Evolutionary conservation across 2,113 vertebrate species (phyloP).

Genomic region (Galeopterus variegatus): DNA sequence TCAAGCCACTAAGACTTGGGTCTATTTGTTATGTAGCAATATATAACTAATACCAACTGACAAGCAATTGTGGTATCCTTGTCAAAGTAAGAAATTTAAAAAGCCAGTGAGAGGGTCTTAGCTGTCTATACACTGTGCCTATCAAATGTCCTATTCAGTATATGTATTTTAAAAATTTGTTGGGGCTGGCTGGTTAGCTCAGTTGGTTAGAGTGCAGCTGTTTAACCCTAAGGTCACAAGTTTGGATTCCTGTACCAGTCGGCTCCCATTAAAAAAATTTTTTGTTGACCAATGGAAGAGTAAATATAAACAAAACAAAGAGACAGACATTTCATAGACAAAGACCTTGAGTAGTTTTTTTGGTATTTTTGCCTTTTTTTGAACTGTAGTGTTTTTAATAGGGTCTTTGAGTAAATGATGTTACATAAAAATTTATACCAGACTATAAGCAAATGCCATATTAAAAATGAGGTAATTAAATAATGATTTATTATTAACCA

Average conservation of each 20-base stretch:
- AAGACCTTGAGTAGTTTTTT: background rate
- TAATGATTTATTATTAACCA: background rate
- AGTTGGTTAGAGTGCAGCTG: too few species aligned
- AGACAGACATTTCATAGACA: background rate
- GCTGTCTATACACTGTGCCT: background rate
- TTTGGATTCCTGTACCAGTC: too few species aligned
- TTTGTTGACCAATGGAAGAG: background rate
- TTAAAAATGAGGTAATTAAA: conserved; percentile 36
- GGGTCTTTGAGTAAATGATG: background rate
- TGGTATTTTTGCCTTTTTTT: background rate
- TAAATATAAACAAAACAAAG: background rate
- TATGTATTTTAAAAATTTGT: background rate
- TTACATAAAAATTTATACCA: conserved; percentile 1
- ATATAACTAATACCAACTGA: background rate
- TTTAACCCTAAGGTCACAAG: too few species aligned
- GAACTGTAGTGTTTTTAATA: background rate
- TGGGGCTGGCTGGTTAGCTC: too few species aligned
- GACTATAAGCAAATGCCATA: background rate
- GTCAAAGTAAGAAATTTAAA: background rate
- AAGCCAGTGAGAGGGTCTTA: background rate
- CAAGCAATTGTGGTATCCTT: background rate
- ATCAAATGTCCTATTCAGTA: background rate
- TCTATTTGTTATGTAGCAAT: background rate
- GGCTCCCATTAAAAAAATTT: background rate
- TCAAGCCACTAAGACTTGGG: background rate